Conservation (phyloP, 2,797 vertebrate genomes). For the Synaphobranchus kaupii region DNA sequence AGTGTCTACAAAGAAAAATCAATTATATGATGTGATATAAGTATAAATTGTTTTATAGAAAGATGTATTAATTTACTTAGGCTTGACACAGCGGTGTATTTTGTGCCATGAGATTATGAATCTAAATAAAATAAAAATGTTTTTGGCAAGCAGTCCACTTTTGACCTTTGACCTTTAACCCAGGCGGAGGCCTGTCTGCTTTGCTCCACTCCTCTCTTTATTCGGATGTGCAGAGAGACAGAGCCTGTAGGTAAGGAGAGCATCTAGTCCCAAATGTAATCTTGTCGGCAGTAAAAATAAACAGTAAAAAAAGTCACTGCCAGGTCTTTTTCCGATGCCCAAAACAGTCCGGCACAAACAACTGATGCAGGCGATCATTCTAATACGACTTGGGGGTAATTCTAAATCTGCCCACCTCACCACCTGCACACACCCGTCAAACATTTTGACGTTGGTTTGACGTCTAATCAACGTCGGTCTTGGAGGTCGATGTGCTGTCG, state of each 20-base stretch:
- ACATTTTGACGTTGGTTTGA: too few species aligned
- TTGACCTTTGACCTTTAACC: slow-evolving; percentile 59
- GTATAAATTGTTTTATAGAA: neutral
- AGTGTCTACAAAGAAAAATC: neutral
- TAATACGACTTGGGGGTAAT: neutral
- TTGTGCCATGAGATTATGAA: slow-evolving; percentile 30
- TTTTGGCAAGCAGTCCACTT: slow-evolving; percentile 48
- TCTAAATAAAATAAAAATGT: slow-evolving; percentile 47
- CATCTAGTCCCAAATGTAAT: slow-evolving; percentile 57
- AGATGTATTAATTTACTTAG: neutral
- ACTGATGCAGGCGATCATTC: neutral
- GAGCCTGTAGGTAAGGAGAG: slow-evolving; percentile 53
- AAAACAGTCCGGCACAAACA: neutral
- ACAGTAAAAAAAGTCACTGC: too few species aligned
- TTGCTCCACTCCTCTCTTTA: neutral
- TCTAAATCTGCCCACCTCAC: neutral
- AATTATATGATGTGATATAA: slow-evolving; percentile 6
- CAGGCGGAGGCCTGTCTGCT: neutral
- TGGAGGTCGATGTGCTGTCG: too few species aligned
- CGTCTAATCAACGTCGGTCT: too few species aligned
- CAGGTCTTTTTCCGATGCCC: neutral
- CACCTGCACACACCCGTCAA: too few species aligned
- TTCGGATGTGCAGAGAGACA: slow-evolving; percentile 36
- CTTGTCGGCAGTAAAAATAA: slow-evolving; percentile 57
- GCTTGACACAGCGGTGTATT: neutral